Base-by-base conservation (phyloP, 2,797 vertebrate genomes). In the Cryptoprocta ferox region DNA sequence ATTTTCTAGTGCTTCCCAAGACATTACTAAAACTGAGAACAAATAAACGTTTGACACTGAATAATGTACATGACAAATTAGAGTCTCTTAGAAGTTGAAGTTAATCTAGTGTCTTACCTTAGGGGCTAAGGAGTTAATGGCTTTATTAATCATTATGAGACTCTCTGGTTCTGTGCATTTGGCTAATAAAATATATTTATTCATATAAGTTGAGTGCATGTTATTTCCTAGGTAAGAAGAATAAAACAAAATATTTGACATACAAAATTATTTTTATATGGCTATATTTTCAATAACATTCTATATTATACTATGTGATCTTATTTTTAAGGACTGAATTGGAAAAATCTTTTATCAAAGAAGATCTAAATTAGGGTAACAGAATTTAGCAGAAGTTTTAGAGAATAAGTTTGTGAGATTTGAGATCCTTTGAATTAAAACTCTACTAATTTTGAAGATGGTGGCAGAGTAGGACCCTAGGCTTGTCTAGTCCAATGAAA, bases 101-200 rank as follows among this genome's bases (percentile, higher is more conserved):
- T n/a, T 68, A 78, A 28, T 3, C 28, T 61, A 37, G 4, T 70
- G 5, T 78, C 53, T 61, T 45, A 7, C 45, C 37, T 91, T 45
- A 85, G 65, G 26, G 24, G 32, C 11, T 61, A 32, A 83, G n/a
- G 19, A 50, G 26, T 91, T 75, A 83, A 53, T n/a, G 86, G 45
- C 42, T 92, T 95, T 82, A 66, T 78, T 92, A 76, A 95, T 66
- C 68, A 89, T 42, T 89, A 82, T 83, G 48, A 90, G 39, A 61
- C 7, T n/a, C 19, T 82, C 19, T 63, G 45, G 39, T 24, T 96
- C n/a, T 37, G 48, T 63, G 13, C 8, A 82, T 84, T 84, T 82
- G 39, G n/a, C n/a, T 73, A 92, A 79, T 68, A 50, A 84, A 59
- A 84, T 89, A 91, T 6, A 73, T 83, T 66, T 53, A 66, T 68